A percentile compares a stretch with the other conserved stretches of the same genome.
Evolutionary conservation across 1,140 invertebrate species (phyloP).

Genomic region (Xylocopa sonorina): DNA sequence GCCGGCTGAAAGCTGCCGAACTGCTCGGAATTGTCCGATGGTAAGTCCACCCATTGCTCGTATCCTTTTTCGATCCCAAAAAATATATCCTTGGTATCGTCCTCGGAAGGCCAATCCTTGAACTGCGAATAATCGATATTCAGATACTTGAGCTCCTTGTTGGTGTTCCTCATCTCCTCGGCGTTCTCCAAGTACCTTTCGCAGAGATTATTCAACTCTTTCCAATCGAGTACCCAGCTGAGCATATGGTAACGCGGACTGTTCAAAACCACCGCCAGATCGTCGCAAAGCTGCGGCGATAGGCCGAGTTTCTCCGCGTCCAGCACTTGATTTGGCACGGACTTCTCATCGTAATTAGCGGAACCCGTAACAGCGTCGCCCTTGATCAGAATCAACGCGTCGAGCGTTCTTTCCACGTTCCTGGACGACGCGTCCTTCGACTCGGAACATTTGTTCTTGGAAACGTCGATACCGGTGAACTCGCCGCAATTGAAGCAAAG

Average conservation of each 20-base stretch:
- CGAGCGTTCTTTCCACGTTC: constrained; percentile 75
- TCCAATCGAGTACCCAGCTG: constrained; percentile 85
- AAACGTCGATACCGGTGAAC: constrained; percentile 62
- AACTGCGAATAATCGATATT: constrained; percentile 87
- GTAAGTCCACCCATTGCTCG: constrained; percentile 80
- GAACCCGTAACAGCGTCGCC: constrained; percentile 77
- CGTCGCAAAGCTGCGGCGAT: constrained; percentile 84
- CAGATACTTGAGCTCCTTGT: constrained; percentile 85
- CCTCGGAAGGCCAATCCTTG: constrained; percentile 82
- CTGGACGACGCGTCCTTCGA: background rate
- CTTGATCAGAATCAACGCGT: constrained; percentile 79
- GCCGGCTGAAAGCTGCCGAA: constrained; percentile 77
- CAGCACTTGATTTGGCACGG: constrained; percentile 80
- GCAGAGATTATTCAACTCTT: constrained; percentile 83
- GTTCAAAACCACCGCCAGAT: constrained; percentile 84
- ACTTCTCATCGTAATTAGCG: constrained; percentile 81
- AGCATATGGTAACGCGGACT: constrained; percentile 85
- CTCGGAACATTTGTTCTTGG: background rate
- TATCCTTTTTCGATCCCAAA: constrained; percentile 85
- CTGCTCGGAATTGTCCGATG: constrained; percentile 77
- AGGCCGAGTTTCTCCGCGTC: constrained; percentile 83
- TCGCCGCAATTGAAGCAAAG: constrained; percentile 74
- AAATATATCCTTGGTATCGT: constrained; percentile 78
- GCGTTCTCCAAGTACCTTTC: constrained; percentile 84
- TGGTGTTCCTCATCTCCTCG: constrained; percentile 83